Conservation (phyloP, 2,888 invertebrate genomes). For the Formica aserva region DNA sequence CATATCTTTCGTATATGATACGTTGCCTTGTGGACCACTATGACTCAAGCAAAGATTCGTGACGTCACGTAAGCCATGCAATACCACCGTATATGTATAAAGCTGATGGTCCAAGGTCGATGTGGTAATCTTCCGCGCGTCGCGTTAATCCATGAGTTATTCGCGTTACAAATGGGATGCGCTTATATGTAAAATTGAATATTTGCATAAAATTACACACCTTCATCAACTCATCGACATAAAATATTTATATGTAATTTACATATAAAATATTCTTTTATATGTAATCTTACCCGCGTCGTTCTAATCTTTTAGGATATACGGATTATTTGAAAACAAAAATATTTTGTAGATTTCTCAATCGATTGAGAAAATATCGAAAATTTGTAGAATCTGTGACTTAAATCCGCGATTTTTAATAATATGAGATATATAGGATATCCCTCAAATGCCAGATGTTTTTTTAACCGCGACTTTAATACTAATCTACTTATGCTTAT, state of each 20-base stretch:
- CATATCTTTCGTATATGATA: constrained; percentile 41
- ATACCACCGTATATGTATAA: constrained; percentile 84
- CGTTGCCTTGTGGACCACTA: constrained; percentile 61
- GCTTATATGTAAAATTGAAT: constrained; percentile 28
- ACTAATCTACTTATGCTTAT: background rate
- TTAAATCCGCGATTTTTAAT: background rate
- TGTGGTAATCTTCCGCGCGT: constrained; percentile 73
- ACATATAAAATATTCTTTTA: background rate
- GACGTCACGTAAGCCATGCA: constrained; percentile 81
- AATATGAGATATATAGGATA: background rate
- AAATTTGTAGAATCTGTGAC: background rate
- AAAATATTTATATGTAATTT: background rate
- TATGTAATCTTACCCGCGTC: background rate
- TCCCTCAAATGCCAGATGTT: background rate
- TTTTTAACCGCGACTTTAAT: background rate
- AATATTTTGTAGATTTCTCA: background rate
- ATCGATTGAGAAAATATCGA: background rate
- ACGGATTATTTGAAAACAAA: background rate
- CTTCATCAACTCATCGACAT: constrained; percentile 4
- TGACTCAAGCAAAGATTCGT: constrained; percentile 80
- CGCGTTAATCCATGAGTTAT: constrained; percentile 45
- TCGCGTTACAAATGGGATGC: constrained; percentile 22
- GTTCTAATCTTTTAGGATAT: background rate
- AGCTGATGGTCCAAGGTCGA: constrained; percentile 81
- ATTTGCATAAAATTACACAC: constrained; percentile 13